phyloP scores from a whole-genome alignment of 2,113 vertebrate species.

The Dromaius novaehollandiae region DNA sequence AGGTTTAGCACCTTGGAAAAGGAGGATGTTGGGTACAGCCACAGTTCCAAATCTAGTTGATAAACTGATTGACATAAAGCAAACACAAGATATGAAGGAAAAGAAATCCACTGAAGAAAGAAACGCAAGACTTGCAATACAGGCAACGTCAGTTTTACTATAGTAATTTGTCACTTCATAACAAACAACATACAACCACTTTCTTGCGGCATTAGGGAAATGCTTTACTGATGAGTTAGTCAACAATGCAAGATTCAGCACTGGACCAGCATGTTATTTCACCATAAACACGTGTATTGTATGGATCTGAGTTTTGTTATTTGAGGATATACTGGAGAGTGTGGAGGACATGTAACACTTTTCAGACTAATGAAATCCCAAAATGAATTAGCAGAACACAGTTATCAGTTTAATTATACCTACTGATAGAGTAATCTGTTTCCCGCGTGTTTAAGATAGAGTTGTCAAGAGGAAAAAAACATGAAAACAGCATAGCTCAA shows the following conservation, averaged over 20 bases:
- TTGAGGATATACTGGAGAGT: background rate
- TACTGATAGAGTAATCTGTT: too few relatives aligned
- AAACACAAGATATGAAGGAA: conserved; percentile 9
- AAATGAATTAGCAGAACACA: background rate
- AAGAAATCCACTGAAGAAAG: background rate
- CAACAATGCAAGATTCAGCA: background rate
- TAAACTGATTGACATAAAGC: conserved; percentile 80
- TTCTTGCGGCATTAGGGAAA: background rate
- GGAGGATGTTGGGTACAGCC: conserved; percentile 95
- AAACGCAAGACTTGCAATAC: background rate
- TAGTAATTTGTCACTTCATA: background rate
- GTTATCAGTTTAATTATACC: background rate
- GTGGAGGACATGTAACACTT: background rate
- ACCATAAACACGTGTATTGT: too few relatives aligned
- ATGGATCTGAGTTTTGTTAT: background rate
- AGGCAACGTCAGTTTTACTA: background rate
- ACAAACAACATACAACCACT: background rate
- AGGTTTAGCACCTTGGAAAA: conserved; percentile 97
- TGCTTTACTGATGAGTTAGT: background rate
- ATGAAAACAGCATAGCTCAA: background rate
- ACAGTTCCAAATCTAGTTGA: conserved; percentile 97
- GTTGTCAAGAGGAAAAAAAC: background rate
- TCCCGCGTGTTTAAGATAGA: background rate
- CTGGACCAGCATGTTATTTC: background rate
- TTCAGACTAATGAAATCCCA: background rate